Base-by-base conservation (phyloP, 2,797 vertebrate genomes). In the Gallirallus australis region DNA sequence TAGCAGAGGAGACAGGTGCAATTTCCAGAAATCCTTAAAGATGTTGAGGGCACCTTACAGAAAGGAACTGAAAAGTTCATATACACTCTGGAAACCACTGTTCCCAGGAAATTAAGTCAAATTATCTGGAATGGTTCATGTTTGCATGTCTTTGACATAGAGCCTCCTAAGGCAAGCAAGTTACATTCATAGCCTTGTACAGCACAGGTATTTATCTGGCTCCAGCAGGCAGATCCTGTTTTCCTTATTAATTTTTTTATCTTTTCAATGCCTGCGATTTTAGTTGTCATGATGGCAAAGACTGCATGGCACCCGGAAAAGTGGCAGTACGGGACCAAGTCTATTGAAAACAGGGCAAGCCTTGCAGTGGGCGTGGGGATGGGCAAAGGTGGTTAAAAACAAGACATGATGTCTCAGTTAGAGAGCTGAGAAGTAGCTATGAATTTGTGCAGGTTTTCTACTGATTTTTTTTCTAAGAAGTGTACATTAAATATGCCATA, bases 71-170 rank as follows among this genome's bases (percentile, higher is more conserved):
- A 72, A 75, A 79, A 57, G 7, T 15, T 82, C 4, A 2, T 37
- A 24, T 45, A 24, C 0, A 0, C 18, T 69, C 5, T 31, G 20
- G 31, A 84, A 78, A 78, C 10, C 16, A 23, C 0, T 1, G 4
- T 13, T 69, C 14, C 18, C 18, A 61, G 14, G 8, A 80, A 85
- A 66, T 33, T 61, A 61, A 82, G 8, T 9, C 15, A 68, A 42
- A 28, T 11, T 3, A 11, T 79, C 39, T 66, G 10, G 11, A 84
- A 31, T 15, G 4, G 21, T 27, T 50, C 6, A 5, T 0, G 0
- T 48, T 64, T 0, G 0, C 11, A 9, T 4, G 7, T 15, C 15
- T 65, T 11, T 71, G 53, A 33, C 9, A 15, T 3, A 24, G 18
- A 16, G 3, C 5, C 18, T 72, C 17, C 33, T 28, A 31, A 15